A percentile compares a stretch with the other conserved stretches of the same genome.
These are phyloP conservation scores for Leptopilina clavipes DNA, from an alignment of 1,140 invertebrate species.

Conservation along the genomic window DNA sequence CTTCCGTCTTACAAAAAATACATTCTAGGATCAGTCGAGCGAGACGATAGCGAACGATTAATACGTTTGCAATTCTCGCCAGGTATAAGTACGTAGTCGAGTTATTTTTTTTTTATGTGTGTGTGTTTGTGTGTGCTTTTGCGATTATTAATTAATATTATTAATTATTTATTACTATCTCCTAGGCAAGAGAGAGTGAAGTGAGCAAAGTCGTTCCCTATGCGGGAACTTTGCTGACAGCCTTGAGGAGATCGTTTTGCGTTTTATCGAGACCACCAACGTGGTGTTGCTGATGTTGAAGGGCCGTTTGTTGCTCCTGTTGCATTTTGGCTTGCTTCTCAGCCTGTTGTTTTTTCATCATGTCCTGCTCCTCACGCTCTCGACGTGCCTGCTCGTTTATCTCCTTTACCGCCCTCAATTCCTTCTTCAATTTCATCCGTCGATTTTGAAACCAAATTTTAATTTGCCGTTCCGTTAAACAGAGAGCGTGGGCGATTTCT, in stretches of 20 bases:
- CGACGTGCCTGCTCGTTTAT: slow-evolving; percentile 94
- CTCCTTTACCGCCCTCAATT: slow-evolving; percentile 92
- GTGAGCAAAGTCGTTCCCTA: slow-evolving; percentile 71
- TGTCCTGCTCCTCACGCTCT: slow-evolving; percentile 92
- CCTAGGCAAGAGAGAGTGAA: slow-evolving; percentile 64
- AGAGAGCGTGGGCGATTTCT: slow-evolving; percentile 97
- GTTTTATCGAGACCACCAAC: slow-evolving; percentile 79
- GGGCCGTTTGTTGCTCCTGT: slow-evolving; percentile 74
- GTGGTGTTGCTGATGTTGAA: slow-evolving; percentile 80
- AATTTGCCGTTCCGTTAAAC: slow-evolving; percentile 96
- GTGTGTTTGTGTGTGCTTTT: slow-evolving; percentile 37
- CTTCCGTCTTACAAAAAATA: slow-evolving; percentile 59
- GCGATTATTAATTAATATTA: slow-evolving; percentile 40
- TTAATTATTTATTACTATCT: too few relatives aligned
- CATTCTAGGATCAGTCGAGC: slow-evolving; percentile 67
- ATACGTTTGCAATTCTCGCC: slow-evolving; percentile 51
- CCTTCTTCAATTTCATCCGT: slow-evolving; percentile 98
- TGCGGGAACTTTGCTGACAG: slow-evolving; percentile 81
- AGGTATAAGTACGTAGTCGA: slow-evolving; percentile 67
- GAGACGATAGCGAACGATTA: slow-evolving; percentile 48
- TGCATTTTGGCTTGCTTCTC: slow-evolving; percentile 88
- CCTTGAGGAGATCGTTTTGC: slow-evolving; percentile 80
- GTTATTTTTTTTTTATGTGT: slow-evolving; percentile 39
- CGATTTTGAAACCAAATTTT: slow-evolving; percentile 99
- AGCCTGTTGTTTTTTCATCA: slow-evolving; percentile 92